Conservation (phyloP, 2,113 vertebrate genomes). For the Struthidea cinerea region DNA sequence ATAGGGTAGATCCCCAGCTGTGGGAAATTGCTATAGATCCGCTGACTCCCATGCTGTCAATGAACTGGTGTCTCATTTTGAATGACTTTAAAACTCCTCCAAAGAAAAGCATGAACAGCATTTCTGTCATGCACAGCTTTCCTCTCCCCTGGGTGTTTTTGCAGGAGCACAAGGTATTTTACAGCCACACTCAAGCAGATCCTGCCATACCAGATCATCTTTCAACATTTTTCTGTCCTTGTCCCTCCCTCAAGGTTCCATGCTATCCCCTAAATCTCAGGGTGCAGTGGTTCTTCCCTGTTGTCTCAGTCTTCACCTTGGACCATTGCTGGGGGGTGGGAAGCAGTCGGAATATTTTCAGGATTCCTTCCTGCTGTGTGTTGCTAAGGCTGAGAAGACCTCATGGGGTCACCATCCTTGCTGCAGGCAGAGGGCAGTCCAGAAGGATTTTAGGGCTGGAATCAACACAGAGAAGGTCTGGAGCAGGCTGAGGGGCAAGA, state of each 20-base stretch:
- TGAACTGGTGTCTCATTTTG: not conserved
- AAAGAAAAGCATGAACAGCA: not conserved
- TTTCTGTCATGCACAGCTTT: not conserved
- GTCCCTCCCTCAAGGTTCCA: not conserved
- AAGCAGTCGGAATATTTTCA: not conserved
- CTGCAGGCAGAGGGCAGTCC: not conserved
- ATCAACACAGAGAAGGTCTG: not conserved
- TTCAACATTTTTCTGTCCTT: not conserved
- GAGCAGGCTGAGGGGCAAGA: not conserved
- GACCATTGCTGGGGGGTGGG: not conserved
- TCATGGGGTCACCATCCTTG: not conserved
- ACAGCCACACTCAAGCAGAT: not conserved
- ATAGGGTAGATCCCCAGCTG: not conserved
- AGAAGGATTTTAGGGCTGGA: not conserved
- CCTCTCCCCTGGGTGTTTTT: slow-evolving; percentile 9
- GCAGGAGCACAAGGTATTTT: not conserved
- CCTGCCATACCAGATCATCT: not conserved
- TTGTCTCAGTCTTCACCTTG: not conserved
- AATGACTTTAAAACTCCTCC: slow-evolving; percentile 25
- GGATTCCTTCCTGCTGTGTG: not conserved
- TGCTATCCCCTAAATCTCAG: not conserved
- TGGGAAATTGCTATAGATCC: not conserved
- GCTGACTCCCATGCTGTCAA: not conserved
- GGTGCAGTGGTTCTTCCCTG: not conserved
- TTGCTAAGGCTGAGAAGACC: not conserved